phyloP scores from a whole-genome alignment of 1,140 invertebrate species.

The Melanaphis sacchari region DNA sequence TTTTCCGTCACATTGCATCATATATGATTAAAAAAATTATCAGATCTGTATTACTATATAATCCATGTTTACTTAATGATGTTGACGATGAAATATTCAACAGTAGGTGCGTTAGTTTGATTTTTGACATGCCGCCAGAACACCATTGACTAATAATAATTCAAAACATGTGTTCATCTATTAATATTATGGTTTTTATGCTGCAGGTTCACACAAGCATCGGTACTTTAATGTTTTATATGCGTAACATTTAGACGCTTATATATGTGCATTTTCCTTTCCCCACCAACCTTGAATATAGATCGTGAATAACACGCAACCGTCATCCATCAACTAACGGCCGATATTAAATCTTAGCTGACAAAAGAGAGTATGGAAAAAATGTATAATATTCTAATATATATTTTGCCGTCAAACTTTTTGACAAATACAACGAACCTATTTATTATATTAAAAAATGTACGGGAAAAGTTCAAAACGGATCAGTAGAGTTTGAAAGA shows the following conservation, averaged over 20 bases:
- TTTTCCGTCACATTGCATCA: neutral
- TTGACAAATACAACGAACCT: constrained; percentile 51
- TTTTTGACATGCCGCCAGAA: constrained; percentile 47
- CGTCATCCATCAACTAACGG: constrained; percentile 50
- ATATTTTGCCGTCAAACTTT: constrained; percentile 48
- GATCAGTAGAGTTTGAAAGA: constrained; percentile 2
- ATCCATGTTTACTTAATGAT: neutral
- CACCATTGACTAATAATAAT: constrained; percentile 43
- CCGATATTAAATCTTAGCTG: constrained; percentile 55
- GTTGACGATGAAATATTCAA: neutral
- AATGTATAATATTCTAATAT: constrained; percentile 53
- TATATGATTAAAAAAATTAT: neutral
- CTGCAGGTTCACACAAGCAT: neutral
- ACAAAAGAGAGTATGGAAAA: constrained; percentile 47
- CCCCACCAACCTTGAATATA: neutral
- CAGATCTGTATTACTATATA: neutral
- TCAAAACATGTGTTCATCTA: constrained; percentile 45
- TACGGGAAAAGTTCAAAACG: constrained; percentile 44
- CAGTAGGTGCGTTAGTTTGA: constrained; percentile 21
- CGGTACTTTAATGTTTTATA: neutral
- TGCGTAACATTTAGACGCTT: neutral
- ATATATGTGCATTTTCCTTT: neutral
- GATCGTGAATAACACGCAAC: constrained; percentile 31
- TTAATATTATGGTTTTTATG: constrained; percentile 50
- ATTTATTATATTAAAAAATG: constrained; percentile 53